Base-by-base conservation (phyloP, 2,113 vertebrate species). In the Pedionomus torquatus region DNA sequence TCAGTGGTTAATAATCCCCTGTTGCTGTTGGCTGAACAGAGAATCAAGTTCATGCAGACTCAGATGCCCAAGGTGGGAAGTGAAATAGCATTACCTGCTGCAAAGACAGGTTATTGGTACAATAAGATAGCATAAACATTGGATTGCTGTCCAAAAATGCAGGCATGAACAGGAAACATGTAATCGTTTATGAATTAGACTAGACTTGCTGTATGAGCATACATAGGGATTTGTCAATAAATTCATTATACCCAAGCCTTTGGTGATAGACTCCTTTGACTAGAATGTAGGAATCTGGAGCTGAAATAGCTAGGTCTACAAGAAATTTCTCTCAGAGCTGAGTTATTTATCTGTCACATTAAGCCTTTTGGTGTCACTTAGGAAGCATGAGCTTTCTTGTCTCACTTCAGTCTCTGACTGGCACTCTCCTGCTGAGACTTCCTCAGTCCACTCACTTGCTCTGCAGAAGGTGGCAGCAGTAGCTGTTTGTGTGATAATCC, bases 1-100 rank as follows among this genome's bases (percentile, higher is more conserved):
- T 98, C 98, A 98, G 97, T 97, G 96, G 95, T 94, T 98, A 98
- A 98, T 98, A 98, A 98, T 98, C 95, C 80, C 31, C 95, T 95
- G 93, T 91, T 91, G 80, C 37, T 72, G 55, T 15, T 72, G 86
- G 76, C 44, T 81, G 61, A 63, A 63, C n/a, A 82, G 63, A 96
- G 74, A 93, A 89, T 92, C 76, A 88, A 96, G 95, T 95, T 80
- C 48, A 8, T 10, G 69, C 83, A 94, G 68, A 55, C 77, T 75
- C 65, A 95, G 63, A 81, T 92, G 51, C 43, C 41, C 80, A 85
- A 85, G 35, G 24, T 89, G 23, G 33, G 12, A 23, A 90, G 24
- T 66, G 92, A 94, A 86, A 95, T 51, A 87, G 9, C 64, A 71
- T 57, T 84, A 78, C 18, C 74, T 83, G 11, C 30, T 86, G 74